phyloP scores from a whole-genome alignment of 53 echinoderm and acorn worm species.

The Echinometra lucunter region DNA sequence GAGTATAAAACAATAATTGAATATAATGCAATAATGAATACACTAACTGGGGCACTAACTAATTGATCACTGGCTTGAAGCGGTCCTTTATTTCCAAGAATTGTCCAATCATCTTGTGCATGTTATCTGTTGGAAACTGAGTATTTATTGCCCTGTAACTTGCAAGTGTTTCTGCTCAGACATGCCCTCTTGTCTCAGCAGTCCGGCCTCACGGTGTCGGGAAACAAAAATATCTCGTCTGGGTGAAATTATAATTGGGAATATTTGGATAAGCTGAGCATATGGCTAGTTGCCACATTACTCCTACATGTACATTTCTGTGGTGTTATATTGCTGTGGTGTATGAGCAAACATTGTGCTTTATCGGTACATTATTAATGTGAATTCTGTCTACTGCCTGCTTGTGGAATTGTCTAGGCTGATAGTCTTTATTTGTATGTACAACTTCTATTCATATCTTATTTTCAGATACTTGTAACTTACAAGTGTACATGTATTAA shows the following conservation, averaged over 20 bases:
- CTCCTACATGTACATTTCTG: not conserved
- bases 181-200: not conserved
- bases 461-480: too few species aligned
- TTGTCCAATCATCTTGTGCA: too few species aligned
- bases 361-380: not conserved
- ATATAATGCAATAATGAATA: too few species aligned
- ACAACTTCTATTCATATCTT: too few species aligned
- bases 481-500: too few species aligned
- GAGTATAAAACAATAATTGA: too few species aligned
- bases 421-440: too few species aligned
- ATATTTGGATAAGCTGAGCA: conserved; percentile 8
- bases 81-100: too few species aligned
- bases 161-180: not conserved
- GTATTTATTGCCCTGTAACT: too few species aligned
- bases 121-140: too few species aligned
- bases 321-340: not conserved
- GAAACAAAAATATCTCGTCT: conserved; percentile 13
- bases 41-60: too few species aligned
- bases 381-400: not conserved
- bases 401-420: not conserved
- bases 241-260: not conserved
- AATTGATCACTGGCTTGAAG: too few species aligned
- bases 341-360: not conserved
- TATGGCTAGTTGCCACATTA: not conserved
- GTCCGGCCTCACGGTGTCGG: not conserved